Base-by-base conservation (phyloP, 2,888 invertebrate species). In the Crematogaster levior region DNA sequence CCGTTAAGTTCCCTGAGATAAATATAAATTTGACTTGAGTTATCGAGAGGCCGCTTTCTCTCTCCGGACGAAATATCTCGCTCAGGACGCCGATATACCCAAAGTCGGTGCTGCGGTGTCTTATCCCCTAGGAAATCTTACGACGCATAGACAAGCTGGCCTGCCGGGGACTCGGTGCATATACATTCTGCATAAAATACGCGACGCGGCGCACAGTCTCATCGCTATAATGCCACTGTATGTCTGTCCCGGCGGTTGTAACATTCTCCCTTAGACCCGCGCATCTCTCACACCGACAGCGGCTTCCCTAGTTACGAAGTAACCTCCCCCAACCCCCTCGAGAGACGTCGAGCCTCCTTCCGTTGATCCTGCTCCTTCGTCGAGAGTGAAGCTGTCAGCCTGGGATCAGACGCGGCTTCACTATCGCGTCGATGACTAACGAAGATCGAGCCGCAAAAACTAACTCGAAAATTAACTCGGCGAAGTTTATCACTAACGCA, bases 81-180 rank as follows among this genome's bases (percentile, higher is more conserved):
- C 56, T 56, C 56, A 46, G 21, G 77, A n/a, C 53, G 66, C 56
- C 77, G 70, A 56, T 79, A 70, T 68, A 77, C 15, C 81, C 68
- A 43, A 75, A 43, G 53, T 60, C 48, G 81, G 27, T 46, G 40
- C 48, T 51, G 15, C 37, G 48, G 24, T 81, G 89, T 86, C 85
- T 83, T 85, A 58, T 91, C 91, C 91, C 91, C 46, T 83, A 91
- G 91, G 91, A 91, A 91, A 91, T 91, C 89, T 89, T 88, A 89
- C 88, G 84, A 86, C 87, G 85, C 74, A 79, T 66, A 68, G 81
- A 82, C 82, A 87, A 82, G 77, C 72, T 53, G 56, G 68, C 68
- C 68, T 48, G 43, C 51, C 43, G 65, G 53, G 40, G 77, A 53
- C 40, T n/a, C 40, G 77, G 70, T 18, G 56, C 70, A 79, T 68